phyloP scores from a whole-genome alignment of 2,888 invertebrate species.

The Himalopsyche japonica region DNA sequence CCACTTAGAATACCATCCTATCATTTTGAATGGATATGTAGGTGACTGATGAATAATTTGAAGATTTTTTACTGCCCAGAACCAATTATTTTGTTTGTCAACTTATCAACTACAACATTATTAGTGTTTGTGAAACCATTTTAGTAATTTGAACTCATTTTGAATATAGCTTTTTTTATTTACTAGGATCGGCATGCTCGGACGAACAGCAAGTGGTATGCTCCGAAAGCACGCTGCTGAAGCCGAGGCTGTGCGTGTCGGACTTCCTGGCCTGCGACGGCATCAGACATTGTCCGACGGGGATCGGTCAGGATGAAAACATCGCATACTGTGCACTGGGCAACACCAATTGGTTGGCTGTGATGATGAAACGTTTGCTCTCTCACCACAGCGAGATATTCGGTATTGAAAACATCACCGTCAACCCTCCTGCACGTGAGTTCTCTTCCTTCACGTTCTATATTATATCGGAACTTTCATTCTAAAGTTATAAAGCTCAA shows the following conservation, averaged over 20 bases:
- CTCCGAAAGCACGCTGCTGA: background rate
- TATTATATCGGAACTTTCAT: too few relatives aligned
- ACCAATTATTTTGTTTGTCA: too few relatives aligned
- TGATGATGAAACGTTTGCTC: constrained; percentile 23
- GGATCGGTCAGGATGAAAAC: constrained; percentile 59
- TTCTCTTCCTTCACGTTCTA: background rate
- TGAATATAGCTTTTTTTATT: background rate
- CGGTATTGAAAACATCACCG: constrained; percentile 2
- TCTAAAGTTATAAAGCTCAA: too few relatives aligned
- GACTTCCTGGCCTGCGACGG: constrained; percentile 70
- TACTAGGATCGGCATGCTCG: constrained; percentile 19
- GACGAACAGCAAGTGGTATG: constrained; percentile 27
- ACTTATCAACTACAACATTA: too few relatives aligned
- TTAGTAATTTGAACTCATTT: too few relatives aligned
- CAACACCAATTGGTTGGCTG: constrained; percentile 19
- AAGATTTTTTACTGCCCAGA: too few relatives aligned
- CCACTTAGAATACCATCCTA: too few relatives aligned
- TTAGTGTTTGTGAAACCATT: too few relatives aligned
- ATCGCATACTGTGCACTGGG: background rate
- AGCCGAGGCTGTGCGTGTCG: constrained; percentile 61
- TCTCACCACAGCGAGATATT: constrained; percentile 30
- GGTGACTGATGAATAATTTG: too few relatives aligned
- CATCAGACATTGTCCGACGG: constrained; percentile 67
- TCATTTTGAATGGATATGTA: too few relatives aligned
- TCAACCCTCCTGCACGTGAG: background rate